Base-by-base conservation (phyloP, 2,113 vertebrate genomes). In the Calcarius ornatus region DNA sequence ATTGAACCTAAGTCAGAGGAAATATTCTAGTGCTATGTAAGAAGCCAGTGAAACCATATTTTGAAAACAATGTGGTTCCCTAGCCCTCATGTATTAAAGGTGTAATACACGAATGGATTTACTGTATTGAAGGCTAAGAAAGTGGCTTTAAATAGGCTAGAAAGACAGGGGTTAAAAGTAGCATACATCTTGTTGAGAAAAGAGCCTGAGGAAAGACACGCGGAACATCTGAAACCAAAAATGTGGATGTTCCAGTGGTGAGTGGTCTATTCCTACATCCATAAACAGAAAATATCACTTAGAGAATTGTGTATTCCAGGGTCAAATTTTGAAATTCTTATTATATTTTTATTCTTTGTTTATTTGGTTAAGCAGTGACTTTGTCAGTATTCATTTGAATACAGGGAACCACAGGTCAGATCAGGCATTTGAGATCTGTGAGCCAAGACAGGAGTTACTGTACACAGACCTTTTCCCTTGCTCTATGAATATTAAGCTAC, bases 1-100 rank as follows among this genome's bases (percentile, higher is more conserved):
- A 95, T 88, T 96, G 90, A 96, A 90, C 12, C 12, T 37, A 63
- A 95, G 53, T 88, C 68, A 79, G 37, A 94, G 69, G 40, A 96
- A 96, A 95, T 70, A 91, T 91, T 53, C 73, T 76, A 92, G 83
- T 0, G 0, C 38, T 92, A 33, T 47, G 6, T 81, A 70, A 83
- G 37, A 83, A 96, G 27, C 17, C 43, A 82, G 37, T 54, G 50
- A 91, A 84, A 69, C 33, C 53, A 60, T 54, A 60, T 81, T 92
- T 86, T 61, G 51, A 91, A 95, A 79, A 66, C 19, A 40, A 45
- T 79, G 57, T 72, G 28, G 47, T 89, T 38, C 51, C 45, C 38
- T 59, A 43, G 3, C 6, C 19, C 35, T 90, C 25, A 76, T 75
- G 27, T 51, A 77, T 70, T 96, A 87, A 96, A 90, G 56, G 22